These are phyloP conservation scores for Microctonus hyperodae DNA, from an alignment of 2,888 invertebrate genomes.

Conservation along the genomic window DNA sequence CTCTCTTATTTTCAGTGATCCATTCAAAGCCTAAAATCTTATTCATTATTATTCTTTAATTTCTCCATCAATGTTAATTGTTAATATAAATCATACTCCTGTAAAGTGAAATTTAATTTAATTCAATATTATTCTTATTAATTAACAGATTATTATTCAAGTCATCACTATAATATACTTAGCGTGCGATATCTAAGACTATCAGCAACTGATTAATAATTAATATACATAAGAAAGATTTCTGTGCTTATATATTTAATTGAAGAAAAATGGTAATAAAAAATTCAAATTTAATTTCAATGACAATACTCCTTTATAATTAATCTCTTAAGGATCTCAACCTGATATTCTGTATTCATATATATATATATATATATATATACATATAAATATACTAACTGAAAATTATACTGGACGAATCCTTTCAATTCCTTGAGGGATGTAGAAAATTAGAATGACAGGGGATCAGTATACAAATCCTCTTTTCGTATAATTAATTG, in stretches of 20 bases:
- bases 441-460: neutral
- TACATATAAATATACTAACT: too few species aligned
- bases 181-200: conserved; percentile 45
- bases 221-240: neutral
- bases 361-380: too few species aligned
- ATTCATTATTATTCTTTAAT: conserved; percentile 39
- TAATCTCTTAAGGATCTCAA: too few species aligned
- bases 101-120: neutral
- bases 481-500: neutral
- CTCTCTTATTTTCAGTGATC: conserved; percentile 42
- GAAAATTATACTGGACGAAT: neutral
- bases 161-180: conserved; percentile 49
- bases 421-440: neutral
- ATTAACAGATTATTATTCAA: conserved; percentile 46
- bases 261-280: neutral
- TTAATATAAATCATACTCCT: neutral
- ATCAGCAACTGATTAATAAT: conserved; percentile 22
- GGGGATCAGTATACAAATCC: neutral
- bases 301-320: too few species aligned
- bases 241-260: too few species aligned
- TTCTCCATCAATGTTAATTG: neutral
- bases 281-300: too few species aligned
- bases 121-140: neutral
- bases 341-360: too few species aligned
- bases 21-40: neutral